phyloP scores from a whole-genome alignment of 2,113 vertebrate species.

The Poeciliopsis retropinna region DNA sequence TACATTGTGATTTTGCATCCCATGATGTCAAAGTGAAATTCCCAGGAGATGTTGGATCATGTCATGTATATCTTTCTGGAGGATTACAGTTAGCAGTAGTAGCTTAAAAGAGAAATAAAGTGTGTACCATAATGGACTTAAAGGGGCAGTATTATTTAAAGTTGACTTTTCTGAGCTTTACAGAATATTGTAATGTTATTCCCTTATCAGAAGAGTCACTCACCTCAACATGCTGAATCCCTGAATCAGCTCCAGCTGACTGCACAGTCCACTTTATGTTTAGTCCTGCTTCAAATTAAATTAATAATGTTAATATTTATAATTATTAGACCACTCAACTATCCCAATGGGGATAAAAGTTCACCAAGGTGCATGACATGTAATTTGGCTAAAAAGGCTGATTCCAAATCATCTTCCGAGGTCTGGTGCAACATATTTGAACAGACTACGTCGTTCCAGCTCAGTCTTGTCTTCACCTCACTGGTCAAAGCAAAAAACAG shows the following conservation, averaged over 20 bases:
- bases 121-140: too few species aligned
- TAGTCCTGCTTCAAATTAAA: too few species aligned
- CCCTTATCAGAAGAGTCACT: background rate
- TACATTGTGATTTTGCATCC: background rate
- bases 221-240: background rate
- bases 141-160: too few species aligned
- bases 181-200: too few species aligned
- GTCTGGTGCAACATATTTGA: background rate
- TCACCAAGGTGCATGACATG: too few species aligned
- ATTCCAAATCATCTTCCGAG: background rate
- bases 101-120: too few species aligned
- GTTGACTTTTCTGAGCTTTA: too few species aligned
- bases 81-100: background rate
- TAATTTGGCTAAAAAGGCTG: background rate
- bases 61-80: background rate
- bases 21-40: background rate
- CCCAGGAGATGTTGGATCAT: background rate
- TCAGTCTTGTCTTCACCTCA: too few species aligned
- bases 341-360: too few species aligned
- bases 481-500: too few species aligned
- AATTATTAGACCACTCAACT: background rate
- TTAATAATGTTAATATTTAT: background rate
- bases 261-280: background rate
- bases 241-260: background rate
- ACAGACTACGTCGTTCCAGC: too few species aligned